Evolutionary conservation across 2,113 vertebrate species (phyloP).

Genomic region (Sander vitreus): DNA sequence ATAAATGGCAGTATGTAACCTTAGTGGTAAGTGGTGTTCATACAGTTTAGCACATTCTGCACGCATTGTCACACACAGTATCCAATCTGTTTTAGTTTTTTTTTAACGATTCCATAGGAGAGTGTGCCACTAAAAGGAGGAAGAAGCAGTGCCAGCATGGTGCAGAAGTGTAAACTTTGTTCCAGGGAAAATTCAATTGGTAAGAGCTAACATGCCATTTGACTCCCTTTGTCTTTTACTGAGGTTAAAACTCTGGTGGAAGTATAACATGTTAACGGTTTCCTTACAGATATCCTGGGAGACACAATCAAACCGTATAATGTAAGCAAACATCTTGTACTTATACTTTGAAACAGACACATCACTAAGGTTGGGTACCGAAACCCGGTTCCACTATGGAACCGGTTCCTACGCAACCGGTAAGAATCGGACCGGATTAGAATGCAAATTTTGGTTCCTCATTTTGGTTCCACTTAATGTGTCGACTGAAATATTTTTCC

Average conservation of each 20-base stretch:
- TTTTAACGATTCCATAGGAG: conserved; percentile 82
- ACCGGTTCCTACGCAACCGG: too few species aligned
- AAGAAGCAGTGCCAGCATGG: conserved; percentile 95
- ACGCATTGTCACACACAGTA: background rate
- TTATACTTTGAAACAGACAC: background rate
- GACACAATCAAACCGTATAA: conserved; percentile 94
- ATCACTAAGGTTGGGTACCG: too few species aligned
- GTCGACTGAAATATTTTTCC: too few species aligned
- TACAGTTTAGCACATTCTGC: background rate
- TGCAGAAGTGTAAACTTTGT: conserved; percentile 98
- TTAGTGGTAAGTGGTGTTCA: conserved; percentile 83
- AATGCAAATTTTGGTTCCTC: too few species aligned
- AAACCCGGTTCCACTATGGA: too few species aligned
- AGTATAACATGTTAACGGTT: background rate
- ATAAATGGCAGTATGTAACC: conserved; percentile 97
- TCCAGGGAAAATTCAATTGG: conserved; percentile 97
- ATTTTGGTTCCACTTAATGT: too few species aligned
- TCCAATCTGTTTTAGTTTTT: background rate
- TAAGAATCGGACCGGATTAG: too few species aligned
- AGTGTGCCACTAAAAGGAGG: conserved; percentile 94
- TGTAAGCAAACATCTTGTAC: conserved; percentile 83
- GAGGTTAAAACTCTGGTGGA: background rate
- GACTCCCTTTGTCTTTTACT: background rate
- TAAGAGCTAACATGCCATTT: conserved; percentile 58
- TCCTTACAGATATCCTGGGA: conserved; percentile 90